Percentiles rank a stretch among this genome's conserved stretches.
phyloP scores from a whole-genome alignment of 37 sponge, comb jelly and placozoan species.

The Beroe ovata region DNA sequence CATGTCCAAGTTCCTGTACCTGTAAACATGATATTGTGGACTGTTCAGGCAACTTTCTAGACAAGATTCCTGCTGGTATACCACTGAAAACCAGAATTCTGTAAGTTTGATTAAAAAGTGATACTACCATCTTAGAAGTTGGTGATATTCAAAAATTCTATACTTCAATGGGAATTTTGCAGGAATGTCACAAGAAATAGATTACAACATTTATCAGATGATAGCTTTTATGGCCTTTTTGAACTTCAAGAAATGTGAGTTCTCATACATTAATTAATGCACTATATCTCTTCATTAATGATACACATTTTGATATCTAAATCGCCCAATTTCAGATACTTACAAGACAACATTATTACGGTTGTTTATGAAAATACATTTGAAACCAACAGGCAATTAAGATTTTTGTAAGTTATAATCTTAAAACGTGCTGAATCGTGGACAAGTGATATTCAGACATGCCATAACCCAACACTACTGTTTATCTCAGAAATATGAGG shows the following conservation, averaged over 20 bases:
- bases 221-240: not conserved
- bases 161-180: not conserved
- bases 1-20: not conserved
- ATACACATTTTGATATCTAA: no score
- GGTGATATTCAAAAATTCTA: not conserved
- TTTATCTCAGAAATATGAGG: slow-evolving; percentile 2
- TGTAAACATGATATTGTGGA: not conserved
- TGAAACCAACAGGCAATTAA: not conserved
- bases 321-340: not conserved
- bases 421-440: no score
- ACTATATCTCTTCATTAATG: no score
- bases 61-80: not conserved
- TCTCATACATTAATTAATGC: not conserved
- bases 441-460: no score
- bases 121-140: not conserved
- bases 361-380: not conserved
- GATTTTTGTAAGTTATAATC: not conserved
- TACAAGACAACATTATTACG: not conserved
- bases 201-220: not conserved
- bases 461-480: not conserved
- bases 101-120: not conserved
- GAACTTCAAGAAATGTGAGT: not conserved
- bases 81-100: not conserved
- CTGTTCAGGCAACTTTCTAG: not conserved
- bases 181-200: not conserved